Evolutionary conservation across 2,888 invertebrate genomes (phyloP), one percentile per base, ranked within the genome.

Genomic region (Melitaea athalia): DNA sequence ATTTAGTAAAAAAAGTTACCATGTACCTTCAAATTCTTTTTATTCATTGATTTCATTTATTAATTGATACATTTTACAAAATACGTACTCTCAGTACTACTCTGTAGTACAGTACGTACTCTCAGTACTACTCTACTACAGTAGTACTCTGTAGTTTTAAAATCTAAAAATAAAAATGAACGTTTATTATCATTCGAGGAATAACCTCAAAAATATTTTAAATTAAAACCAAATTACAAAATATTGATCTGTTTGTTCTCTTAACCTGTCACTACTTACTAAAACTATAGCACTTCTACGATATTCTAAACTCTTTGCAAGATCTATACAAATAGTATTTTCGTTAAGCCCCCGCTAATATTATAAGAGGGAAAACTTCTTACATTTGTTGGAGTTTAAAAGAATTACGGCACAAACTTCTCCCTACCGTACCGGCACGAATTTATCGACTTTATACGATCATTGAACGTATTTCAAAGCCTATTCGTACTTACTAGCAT

Each of bases 321-420:
- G 66, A 62, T 69, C 66, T 71, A 68, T 71, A 70, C 70, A 73
- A 72, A 73, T 73, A 71, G 71, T 70, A 68, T 71, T 71, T 65
- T 52, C 65, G 65, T 66, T 69, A 69, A 66, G 69, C 59, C 63
- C 62, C 47, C 65, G 65, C 63, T 69, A 63, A 66, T 69, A 63
- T 69, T 63, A 69, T 69, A 69, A 63, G 65, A 63, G 43, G 67
- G 15, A 69, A 69, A 69, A 43, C 59, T 69, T 69, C 52, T 52
- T 52, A 66, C 63, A 65, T 69, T 69, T 66, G 69, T 69, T 66
- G 69, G 65, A 69, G 69, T 69, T 69, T 69, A 69, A 69, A 69
- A 63, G 69, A 69, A 66, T 63, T 65, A 69, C 65, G 65, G 38
- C 57, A 33, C 4, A 63, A 66, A 69, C 55, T 64, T 69, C 63